phyloP scores from a whole-genome alignment of 2,888 invertebrate genomes.

The Geotrupes spiniger region DNA sequence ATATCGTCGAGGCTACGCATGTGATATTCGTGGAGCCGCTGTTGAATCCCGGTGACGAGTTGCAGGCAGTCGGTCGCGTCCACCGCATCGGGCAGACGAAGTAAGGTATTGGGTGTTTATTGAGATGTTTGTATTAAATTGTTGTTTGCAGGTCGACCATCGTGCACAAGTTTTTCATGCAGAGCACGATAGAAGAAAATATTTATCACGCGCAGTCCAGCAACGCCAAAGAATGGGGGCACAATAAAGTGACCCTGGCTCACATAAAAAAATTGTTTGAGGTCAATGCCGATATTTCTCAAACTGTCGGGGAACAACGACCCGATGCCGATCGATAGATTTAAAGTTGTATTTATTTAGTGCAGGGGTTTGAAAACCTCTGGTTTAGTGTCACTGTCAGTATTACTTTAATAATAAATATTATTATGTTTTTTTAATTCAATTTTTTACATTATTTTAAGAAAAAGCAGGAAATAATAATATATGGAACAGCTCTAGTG shows the following conservation, averaged over 20 bases:
- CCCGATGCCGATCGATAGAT: too few relatives aligned
- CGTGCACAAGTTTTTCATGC: slow-evolving; percentile 69
- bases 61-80: slow-evolving; percentile 75
- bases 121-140: slow-evolving; percentile 1
- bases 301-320: too few relatives aligned
- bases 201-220: slow-evolving; percentile 55
- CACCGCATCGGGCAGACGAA: slow-evolving; percentile 77
- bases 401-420: too few relatives aligned
- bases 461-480: too few relatives aligned
- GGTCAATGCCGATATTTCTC: too few relatives aligned
- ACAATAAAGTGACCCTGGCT: slow-evolving; percentile 48
- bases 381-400: too few relatives aligned
- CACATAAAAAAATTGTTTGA: slow-evolving; percentile 48
- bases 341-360: too few relatives aligned
- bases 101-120: slow-evolving; percentile 41
- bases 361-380: too few relatives aligned
- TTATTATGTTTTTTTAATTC: too few relatives aligned
- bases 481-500: too few relatives aligned
- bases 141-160: slow-evolving; percentile 55
- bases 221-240: slow-evolving; percentile 46
- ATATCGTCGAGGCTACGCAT: slow-evolving; percentile 75
- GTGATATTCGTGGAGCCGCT: slow-evolving; percentile 73
- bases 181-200: slow-evolving; percentile 68
- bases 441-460: too few relatives aligned
- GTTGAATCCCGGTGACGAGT: slow-evolving; percentile 68